A percentile compares a stretch with the other conserved stretches of the same genome.
Conservation (phyloP, 2,797 vertebrate genomes). For the Tapera naevia region DNA sequence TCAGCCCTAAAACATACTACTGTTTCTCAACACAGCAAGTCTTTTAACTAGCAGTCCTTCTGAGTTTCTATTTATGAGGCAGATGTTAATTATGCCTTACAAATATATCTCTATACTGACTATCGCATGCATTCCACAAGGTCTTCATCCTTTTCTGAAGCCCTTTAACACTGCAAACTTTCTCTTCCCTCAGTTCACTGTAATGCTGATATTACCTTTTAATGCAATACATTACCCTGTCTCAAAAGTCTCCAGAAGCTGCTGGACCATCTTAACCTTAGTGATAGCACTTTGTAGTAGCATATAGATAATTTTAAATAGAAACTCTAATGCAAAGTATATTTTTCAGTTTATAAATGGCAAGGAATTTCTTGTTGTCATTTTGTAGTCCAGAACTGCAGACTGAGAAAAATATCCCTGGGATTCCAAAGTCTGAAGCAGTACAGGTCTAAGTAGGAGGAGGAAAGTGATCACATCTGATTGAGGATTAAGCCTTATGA, state of each 20-base stretch:
- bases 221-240: no score
- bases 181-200: neutral
- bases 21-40: neutral
- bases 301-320: neutral
- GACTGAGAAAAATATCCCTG: neutral
- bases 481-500: neutral
- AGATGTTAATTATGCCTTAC: neutral
- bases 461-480: neutral
- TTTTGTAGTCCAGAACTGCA: neutral
- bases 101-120: neutral
- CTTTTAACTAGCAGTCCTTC: neutral
- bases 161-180: neutral
- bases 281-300: neutral
- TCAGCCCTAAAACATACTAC: neutral
- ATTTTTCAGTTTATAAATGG: neutral
- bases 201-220: neutral
- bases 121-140: neutral
- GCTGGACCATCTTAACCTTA: neutral
- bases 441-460: neutral
- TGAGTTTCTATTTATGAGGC: neutral
- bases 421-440: neutral
- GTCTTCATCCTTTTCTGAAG: neutral
- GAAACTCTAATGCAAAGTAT: neutral
- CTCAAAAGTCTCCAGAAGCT: neutral
- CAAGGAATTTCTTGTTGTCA: neutral